A percentile compares a stretch with the other conserved stretches of the same genome.
phyloP scores from a whole-genome alignment of 2,888 invertebrate species.

The Psococerastis gibbosa region DNA sequence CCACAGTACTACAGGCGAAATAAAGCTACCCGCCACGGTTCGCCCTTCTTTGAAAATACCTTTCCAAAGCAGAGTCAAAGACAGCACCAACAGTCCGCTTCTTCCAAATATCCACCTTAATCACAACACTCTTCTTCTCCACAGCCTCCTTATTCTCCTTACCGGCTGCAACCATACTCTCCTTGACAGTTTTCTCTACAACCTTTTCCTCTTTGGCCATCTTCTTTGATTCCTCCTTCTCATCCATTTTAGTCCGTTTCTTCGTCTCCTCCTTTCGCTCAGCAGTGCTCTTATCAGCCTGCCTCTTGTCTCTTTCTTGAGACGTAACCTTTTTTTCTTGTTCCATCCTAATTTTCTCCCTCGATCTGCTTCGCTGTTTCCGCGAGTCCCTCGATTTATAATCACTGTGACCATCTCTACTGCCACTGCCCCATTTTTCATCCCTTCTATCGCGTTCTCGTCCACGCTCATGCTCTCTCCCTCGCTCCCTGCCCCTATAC shows the following conservation, averaged over 20 bases:
- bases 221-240: not conserved
- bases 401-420: constrained; percentile 11
- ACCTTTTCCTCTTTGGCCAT: not conserved
- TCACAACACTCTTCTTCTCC: constrained; percentile 25
- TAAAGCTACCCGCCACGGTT: constrained; percentile 24
- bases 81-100: constrained; percentile 64
- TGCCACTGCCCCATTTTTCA: constrained; percentile 10
- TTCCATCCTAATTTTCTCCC: constrained; percentile 16
- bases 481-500: constrained; percentile 15
- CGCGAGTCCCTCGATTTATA: too few species aligned
- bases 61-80: constrained; percentile 53
- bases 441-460: constrained; percentile 3
- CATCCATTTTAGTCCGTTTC: constrained; percentile 12
- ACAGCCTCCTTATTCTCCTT: constrained; percentile 15
- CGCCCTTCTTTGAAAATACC: constrained; percentile 57
- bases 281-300: constrained; percentile 11
- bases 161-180: not conserved
- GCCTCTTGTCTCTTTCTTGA: not conserved
- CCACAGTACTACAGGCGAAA: too few species aligned
- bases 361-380: constrained; percentile 8
- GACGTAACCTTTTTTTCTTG: constrained; percentile 16
- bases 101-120: constrained; percentile 60
- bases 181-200: not conserved
- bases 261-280: constrained; percentile 13
- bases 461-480: constrained; percentile 7